phyloP scores from a whole-genome alignment of 2,797 vertebrate species.

The Dromococcyx pavoninus region DNA sequence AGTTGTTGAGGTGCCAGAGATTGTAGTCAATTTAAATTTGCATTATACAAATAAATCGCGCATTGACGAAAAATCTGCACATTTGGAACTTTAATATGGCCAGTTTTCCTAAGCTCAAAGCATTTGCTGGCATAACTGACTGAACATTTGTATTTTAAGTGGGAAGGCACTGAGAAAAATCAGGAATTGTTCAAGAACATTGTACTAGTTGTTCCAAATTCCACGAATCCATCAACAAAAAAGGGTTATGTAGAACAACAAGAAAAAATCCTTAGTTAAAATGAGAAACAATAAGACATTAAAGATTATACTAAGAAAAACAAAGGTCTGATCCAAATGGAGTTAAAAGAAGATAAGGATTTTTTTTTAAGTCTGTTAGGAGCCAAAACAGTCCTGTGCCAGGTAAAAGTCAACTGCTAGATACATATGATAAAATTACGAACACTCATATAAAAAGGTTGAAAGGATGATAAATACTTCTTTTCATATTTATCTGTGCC shows the following conservation, averaged over 20 bases:
- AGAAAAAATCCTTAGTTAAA: neutral
- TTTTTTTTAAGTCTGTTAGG: neutral
- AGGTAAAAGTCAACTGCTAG: neutral
- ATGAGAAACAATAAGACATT: neutral
- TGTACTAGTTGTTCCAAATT: neutral
- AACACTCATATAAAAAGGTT: neutral
- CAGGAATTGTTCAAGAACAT: conserved; percentile 11
- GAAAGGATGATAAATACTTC: neutral
- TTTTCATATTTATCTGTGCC: neutral
- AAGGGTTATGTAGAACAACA: neutral
- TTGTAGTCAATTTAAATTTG: neutral
- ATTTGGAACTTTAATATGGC: neutral
- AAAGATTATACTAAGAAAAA: neutral
- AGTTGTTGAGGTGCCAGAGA: neutral
- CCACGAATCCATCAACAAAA: neutral
- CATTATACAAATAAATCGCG: neutral
- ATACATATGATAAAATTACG: neutral
- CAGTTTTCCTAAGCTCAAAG: neutral
- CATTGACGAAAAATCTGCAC: neutral
- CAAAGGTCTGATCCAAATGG: neutral
- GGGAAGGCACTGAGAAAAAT: neutral
- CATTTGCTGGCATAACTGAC: neutral
- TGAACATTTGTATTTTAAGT: neutral
- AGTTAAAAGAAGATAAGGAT: neutral
- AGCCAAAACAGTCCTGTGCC: neutral